Evolutionary conservation across 2,888 invertebrate species (phyloP).

Genomic region (Campaea margaritaria): DNA sequence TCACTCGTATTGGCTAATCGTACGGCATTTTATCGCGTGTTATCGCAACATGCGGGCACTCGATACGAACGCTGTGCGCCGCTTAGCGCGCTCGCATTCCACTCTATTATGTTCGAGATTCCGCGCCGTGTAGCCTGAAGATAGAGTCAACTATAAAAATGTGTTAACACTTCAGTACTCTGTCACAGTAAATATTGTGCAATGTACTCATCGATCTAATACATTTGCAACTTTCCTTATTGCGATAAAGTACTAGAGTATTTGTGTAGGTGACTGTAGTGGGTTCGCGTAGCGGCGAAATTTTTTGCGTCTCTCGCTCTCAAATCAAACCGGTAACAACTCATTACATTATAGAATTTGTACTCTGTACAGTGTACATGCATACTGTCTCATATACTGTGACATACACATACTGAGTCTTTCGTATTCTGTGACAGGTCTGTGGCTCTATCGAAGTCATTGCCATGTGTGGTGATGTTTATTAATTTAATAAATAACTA

Average conservation of each 20-base stretch:
- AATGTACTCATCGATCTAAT: background rate
- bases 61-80: conserved; percentile 36
- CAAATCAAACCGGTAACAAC: conserved; percentile 79
- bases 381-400: conserved; percentile 15
- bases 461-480: conserved; percentile 36
- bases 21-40: conserved; percentile 74
- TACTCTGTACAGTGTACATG: conserved; percentile 33
- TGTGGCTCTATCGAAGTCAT: conserved; percentile 34
- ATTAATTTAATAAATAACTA: conserved; percentile 30
- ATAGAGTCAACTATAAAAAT: conserved; percentile 26
- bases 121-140: conserved; percentile 54
- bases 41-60: conserved; percentile 64
- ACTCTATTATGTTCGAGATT: conserved; percentile 77
- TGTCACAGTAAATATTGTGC: conserved; percentile 14
- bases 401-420: conserved; percentile 3
- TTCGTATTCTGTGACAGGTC: conserved; percentile 21
- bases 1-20: conserved; percentile 78
- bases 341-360: conserved; percentile 57
- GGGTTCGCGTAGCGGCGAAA: conserved; percentile 73
- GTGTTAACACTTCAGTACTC: conserved; percentile 15
- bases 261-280: conserved; percentile 22
- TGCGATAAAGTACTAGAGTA: conserved; percentile 34
- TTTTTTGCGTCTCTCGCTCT: conserved; percentile 76
- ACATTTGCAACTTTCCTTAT: conserved; percentile 6
- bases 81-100: conserved; percentile 67